Conservation (phyloP, 2,113 vertebrate species). For the Ammodytes dubius region DNA sequence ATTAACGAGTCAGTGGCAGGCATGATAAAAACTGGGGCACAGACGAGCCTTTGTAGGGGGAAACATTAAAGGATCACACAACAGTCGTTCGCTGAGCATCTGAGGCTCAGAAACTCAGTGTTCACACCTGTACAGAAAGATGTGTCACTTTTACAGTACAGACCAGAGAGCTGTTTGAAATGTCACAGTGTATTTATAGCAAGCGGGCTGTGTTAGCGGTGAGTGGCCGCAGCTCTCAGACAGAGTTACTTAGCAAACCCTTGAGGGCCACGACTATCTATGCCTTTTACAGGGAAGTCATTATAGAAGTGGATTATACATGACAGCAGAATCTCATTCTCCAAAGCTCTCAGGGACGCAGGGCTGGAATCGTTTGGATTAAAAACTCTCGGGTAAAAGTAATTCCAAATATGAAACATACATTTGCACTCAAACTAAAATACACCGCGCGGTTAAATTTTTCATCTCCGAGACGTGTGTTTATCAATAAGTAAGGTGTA, state of each 20-base stretch:
- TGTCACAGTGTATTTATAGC: slow-evolving; percentile 64
- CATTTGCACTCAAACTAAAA: slow-evolving; percentile 61
- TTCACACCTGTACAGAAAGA: slow-evolving; percentile 49
- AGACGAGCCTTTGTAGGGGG: slow-evolving; percentile 26
- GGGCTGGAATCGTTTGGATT: slow-evolving; percentile 60
- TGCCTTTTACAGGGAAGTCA: slow-evolving; percentile 73
- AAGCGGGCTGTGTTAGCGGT: slow-evolving; percentile 47
- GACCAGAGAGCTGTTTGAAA: slow-evolving; percentile 28
- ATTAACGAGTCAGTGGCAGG: slow-evolving; percentile 50
- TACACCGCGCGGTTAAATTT: slow-evolving; percentile 37
- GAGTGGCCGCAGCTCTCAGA: slow-evolving; percentile 66
- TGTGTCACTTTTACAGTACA: slow-evolving; percentile 27
- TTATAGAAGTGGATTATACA: slow-evolving; percentile 79
- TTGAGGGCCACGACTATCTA: slow-evolving; percentile 62
- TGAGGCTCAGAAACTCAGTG: slow-evolving; percentile 2
- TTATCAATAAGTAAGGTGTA: slow-evolving; percentile 47
- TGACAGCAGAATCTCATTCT: slow-evolving; percentile 74
- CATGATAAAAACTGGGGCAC: slow-evolving; percentile 39
- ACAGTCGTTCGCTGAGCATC: background rate
- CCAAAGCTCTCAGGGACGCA: slow-evolving; percentile 65
- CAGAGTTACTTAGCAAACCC: slow-evolving; percentile 74
- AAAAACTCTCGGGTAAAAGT: slow-evolving; percentile 56
- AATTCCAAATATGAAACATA: slow-evolving; percentile 67
- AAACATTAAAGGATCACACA: slow-evolving; percentile 25
- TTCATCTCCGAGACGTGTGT: slow-evolving; percentile 21